A percentile compares a stretch with the other conserved stretches of the same genome.
phyloP scores from a whole-genome alignment of 1,140 invertebrate genomes.

The Diachasma alloeum region DNA sequence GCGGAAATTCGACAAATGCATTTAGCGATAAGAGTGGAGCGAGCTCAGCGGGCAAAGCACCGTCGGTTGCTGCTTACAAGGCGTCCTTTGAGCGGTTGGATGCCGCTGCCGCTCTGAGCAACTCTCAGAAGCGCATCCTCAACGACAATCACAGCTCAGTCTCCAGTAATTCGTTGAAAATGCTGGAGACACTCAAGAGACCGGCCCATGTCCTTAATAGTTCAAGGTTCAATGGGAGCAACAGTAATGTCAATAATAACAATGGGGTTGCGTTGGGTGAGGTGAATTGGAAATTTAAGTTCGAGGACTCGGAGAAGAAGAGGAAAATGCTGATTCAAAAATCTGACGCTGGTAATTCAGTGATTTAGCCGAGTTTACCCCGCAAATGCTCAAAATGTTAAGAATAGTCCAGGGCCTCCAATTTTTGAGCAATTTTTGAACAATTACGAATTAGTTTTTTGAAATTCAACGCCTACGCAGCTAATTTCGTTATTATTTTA shows the following conservation, averaged over 20 bases:
- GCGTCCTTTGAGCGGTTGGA: conserved; percentile 58
- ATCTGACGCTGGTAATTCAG: conserved; percentile 71
- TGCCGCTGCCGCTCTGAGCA: conserved; percentile 31
- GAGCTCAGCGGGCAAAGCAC: neutral
- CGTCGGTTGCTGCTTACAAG: conserved; percentile 56
- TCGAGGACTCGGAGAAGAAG: conserved; percentile 73
- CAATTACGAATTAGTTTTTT: too few relatives aligned
- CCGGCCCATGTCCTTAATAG: neutral
- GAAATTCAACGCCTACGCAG: too few relatives aligned
- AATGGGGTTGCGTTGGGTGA: conserved; percentile 29
- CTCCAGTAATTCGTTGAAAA: conserved; percentile 17
- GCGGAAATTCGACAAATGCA: conserved; percentile 1
- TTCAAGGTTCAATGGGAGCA: conserved; percentile 6
- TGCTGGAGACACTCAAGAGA: conserved; percentile 1
- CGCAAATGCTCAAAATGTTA: too few relatives aligned
- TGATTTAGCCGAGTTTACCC: too few relatives aligned
- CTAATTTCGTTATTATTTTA: too few relatives aligned
- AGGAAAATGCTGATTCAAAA: conserved; percentile 72
- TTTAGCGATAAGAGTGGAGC: neutral
- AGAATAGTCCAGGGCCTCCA: too few relatives aligned
- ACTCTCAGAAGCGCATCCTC: conserved; percentile 8
- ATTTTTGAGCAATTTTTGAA: too few relatives aligned
- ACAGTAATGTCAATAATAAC: conserved; percentile 16
- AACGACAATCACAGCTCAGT: conserved; percentile 19
- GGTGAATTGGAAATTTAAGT: conserved; percentile 71